Base-by-base conservation (phyloP, 1,140 invertebrate species). In the Brachionus calyciflorus region DNA sequence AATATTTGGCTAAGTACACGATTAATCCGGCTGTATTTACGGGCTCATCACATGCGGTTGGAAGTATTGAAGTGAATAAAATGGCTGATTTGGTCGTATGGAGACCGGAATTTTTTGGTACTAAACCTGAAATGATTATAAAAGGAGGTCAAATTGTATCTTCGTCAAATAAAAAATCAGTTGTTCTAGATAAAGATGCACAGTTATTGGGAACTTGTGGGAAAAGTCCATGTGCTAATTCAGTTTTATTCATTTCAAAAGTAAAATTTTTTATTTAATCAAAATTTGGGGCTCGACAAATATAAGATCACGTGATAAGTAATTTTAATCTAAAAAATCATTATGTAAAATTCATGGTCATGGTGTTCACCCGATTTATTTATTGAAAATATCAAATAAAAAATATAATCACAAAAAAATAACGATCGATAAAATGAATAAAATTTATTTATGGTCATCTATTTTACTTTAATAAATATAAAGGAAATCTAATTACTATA, bases 1-100 rank as follows among this genome's bases (percentile, higher is more conserved):
- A 84, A 21, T 85, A 84, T 73, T 57, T 85, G 6, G 83, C 84
- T 26, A 86, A 85, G 77, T 86, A 85, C 77, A 86, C 85, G 3
- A 81, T 85, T 44, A 85, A 85, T 80, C 83, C 84, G 6, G 83
- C 84, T 12, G 80, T 84, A 0, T 81, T 82, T 17, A 81, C 83
- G 73, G 85, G 85, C 9, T 79, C 84, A 55, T 76, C 79, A 0
- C 78, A 82, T 63, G 14, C 82, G 1, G 80, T 86, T 37, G 84
- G 84, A 48, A 83, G 83, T 2, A 70, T 85, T 7, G 79, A 84
- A 79, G 53, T 51, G 24, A 81, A 80, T 24, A 84, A 84, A 77
- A 77, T 85, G 76, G 84, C 84, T 19, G 84, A 85, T 78, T 28
- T 85, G 3, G 83, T 85, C 10, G 55, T 85, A 10, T 85, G 84